Base-by-base conservation (phyloP, 2,888 invertebrate genomes). In the Chrysomela aeneicollis region DNA sequence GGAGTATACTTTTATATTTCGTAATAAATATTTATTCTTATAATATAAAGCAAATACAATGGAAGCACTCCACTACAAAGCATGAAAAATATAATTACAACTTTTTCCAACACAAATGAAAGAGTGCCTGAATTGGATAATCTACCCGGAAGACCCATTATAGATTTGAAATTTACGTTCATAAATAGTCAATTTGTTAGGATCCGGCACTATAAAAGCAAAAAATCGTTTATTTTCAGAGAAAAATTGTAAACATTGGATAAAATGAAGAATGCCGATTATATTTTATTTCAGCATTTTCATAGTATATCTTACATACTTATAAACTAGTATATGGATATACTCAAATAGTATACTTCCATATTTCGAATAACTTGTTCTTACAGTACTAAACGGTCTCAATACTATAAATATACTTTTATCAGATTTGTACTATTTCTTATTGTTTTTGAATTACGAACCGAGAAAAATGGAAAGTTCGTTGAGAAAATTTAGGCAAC, bases 391-490 rank as follows among this genome's bases (percentile, higher is more conserved):
- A 26, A 54, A 17, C n/a, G 18, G 46, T 47, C 21, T 57, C 1
- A 6, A 47, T 21, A 26, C 4, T 37, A 10, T 46, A 46, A 46
- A 46, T 26, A 46, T 57, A 17, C 46, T 26, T 55, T 35, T 54
- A 10, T 9, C 37, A 10, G 19, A 55, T 57, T 57, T 57, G 57
- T 57, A 57, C 57, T 57, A 47, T 57, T 57, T 46, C 46, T 46
- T 47, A 57, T 57, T 57, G 46, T 57, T 54, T 10, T 52, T 52
- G 15, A 32, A 55, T 8, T 1, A 15, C 17, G 10, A 42, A n/a
- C 42, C 1, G 12, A 35, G 15, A 15, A 42, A 15, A 35, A 35
- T 10, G 2, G 9, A 35, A 10, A 6, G 9, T 10, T 5, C 6
- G 6, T 10, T 35, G 10, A 35, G 9, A 2, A 35, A 35, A 35